phyloP scores from a whole-genome alignment of 2,113 vertebrate genomes.

The Paedocypris sp. region DNA sequence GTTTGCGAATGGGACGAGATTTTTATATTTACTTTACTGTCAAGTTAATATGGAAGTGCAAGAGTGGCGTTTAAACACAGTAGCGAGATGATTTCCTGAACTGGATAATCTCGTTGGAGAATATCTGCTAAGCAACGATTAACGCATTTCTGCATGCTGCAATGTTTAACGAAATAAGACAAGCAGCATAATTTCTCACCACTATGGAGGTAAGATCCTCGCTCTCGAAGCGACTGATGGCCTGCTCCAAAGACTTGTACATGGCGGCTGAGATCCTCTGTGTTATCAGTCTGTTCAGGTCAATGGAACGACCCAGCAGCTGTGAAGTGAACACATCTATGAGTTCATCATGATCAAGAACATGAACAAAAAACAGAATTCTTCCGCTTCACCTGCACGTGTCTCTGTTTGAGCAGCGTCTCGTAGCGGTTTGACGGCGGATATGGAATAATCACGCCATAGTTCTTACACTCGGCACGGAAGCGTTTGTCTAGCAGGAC shows the following conservation, averaged over 20 bases:
- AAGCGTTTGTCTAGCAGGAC: conserved; percentile 95
- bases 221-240: conserved; percentile 97
- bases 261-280: conserved; percentile 96
- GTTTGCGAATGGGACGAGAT: no score
- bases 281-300: conserved; percentile 94
- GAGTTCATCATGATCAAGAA: no score
- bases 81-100: no score
- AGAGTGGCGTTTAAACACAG: no score
- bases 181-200: conserved; percentile 59
- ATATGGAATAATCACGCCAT: conserved; percentile 95
- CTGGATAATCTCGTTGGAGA: no score
- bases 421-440: conserved; percentile 97
- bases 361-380: no score
- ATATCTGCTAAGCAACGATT: no score
- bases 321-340: conserved; percentile 35
- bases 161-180: neutral
- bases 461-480: conserved; percentile 97
- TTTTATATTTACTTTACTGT: no score
- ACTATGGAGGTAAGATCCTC: conserved; percentile 97
- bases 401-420: conserved; percentile 93
- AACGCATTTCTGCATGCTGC: no score
- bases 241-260: conserved; percentile 97
- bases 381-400: conserved; percentile 87
- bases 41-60: no score
- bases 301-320: conserved; percentile 91